phyloP scores from a whole-genome alignment of 2,797 vertebrate species.

The Phoxinus dragarum region DNA sequence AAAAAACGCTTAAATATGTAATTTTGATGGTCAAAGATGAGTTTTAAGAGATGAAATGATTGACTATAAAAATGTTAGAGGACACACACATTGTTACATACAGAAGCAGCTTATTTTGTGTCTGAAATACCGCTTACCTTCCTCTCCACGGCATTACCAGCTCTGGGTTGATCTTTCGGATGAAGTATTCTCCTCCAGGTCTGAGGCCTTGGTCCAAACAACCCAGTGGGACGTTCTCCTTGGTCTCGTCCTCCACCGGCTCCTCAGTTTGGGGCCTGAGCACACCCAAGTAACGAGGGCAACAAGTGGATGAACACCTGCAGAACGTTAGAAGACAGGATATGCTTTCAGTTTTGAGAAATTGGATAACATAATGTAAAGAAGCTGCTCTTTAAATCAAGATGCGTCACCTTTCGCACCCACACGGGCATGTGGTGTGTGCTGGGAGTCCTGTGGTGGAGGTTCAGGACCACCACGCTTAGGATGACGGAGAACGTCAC shows the following conservation, averaged over 20 bases:
- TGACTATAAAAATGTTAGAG: background rate
- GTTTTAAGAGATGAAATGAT: too few species aligned
- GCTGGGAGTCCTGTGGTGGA: slow-evolving; percentile 80
- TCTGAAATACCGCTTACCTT: slow-evolving; percentile 70
- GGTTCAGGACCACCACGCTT: slow-evolving; percentile 82
- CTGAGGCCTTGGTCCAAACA: slow-evolving; percentile 67
- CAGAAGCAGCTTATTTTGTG: background rate
- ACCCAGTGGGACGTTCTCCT: slow-evolving; percentile 57
- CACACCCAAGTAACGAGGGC: slow-evolving; percentile 86
- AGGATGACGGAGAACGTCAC: slow-evolving; percentile 85
- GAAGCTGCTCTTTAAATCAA: background rate
- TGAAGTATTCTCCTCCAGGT: slow-evolving; percentile 87
- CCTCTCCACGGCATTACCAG: slow-evolving; percentile 84
- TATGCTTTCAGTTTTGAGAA: background rate
- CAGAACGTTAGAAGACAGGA: background rate
- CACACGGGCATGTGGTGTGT: slow-evolving; percentile 82
- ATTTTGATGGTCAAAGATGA: too few species aligned
- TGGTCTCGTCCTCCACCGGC: slow-evolving; percentile 63
- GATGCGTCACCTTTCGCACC: slow-evolving; percentile 76
- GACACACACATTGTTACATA: background rate
- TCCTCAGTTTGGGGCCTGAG: slow-evolving; percentile 80
- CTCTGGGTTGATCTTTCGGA: slow-evolving; percentile 84
- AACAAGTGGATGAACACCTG: slow-evolving; percentile 88
- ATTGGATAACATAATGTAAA: background rate
- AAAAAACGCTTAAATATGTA: too few species aligned